A percentile compares a stretch with the other conserved stretches of the same genome.
These are phyloP conservation scores for Eristalis intricaria DNA, from an alignment of 2,888 invertebrate species.

Conservation along the genomic window DNA sequence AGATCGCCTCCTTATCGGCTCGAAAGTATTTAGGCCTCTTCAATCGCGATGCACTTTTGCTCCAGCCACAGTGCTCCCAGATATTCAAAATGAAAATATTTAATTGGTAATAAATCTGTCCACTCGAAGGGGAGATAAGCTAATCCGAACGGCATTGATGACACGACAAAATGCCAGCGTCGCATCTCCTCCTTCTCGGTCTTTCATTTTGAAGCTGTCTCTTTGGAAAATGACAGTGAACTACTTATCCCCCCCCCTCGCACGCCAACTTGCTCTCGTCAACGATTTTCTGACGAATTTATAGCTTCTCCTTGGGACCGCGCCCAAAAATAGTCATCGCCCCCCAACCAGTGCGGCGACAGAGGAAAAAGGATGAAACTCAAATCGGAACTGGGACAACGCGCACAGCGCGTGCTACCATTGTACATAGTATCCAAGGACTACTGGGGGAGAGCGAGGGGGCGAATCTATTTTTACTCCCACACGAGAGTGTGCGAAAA, in stretches of 20 bases:
- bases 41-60: slow-evolving; percentile 45
- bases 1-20: neutral
- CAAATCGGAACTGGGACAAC: slow-evolving; percentile 52
- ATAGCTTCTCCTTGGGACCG: neutral
- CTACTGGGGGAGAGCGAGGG: neutral
- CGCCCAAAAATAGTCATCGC: slow-evolving; percentile 37
- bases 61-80: neutral
- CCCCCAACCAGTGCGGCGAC: neutral
- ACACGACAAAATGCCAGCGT: slow-evolving; percentile 22
- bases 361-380: slow-evolving; percentile 31
- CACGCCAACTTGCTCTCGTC: neutral
- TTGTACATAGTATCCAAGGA: neutral
- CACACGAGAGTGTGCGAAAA: slow-evolving; percentile 13
- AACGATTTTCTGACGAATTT: slow-evolving; percentile 24
- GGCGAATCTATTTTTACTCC: slow-evolving; percentile 44
- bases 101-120: slow-evolving; percentile 69
- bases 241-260: neutral
- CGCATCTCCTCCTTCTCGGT: neutral
- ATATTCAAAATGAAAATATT: slow-evolving; percentile 26
- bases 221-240: neutral
- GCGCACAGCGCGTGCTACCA: neutral
- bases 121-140: slow-evolving; percentile 51
- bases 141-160: slow-evolving; percentile 42
- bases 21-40: neutral
- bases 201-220: slow-evolving; percentile 7